Conservation (phyloP, 2,113 vertebrate genomes). For the Prochilodus magdalenae region DNA sequence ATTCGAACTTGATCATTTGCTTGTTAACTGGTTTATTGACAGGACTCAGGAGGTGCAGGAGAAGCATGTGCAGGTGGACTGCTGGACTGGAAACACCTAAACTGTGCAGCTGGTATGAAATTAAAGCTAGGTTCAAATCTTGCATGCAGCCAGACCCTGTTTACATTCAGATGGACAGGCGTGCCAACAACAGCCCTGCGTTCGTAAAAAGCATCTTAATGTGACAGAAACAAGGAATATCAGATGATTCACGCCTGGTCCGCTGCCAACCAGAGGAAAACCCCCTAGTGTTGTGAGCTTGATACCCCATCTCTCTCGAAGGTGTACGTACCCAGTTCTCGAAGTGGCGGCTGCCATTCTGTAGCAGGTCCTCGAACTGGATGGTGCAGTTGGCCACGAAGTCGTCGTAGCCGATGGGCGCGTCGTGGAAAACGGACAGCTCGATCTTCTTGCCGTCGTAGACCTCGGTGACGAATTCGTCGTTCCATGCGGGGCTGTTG, state of each 20-base stretch:
- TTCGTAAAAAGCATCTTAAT: constrained; percentile 29
- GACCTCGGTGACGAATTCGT: constrained; percentile 97
- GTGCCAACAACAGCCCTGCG: neutral
- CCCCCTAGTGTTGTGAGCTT: neutral
- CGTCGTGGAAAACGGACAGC: constrained; percentile 97
- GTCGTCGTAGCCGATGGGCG: constrained; percentile 98
- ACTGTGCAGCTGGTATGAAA: neutral
- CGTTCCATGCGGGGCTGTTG: constrained; percentile 96
- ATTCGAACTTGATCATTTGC: neutral
- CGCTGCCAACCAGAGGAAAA: constrained; percentile 27
- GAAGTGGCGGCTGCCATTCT: constrained; percentile 97
- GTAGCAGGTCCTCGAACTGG: constrained; percentile 98
- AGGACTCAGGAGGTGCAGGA: too few relatives aligned
- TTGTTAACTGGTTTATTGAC: neutral
- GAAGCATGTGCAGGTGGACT: neutral
- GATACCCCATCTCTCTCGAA: neutral
- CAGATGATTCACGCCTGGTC: constrained; percentile 12
- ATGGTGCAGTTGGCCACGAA: constrained; percentile 99
- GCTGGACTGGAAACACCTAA: neutral
- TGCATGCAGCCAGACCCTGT: constrained; percentile 5
- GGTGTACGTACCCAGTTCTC: constrained; percentile 93
- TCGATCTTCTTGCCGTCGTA: constrained; percentile 94
- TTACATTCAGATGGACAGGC: neutral
- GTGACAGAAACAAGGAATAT: neutral
- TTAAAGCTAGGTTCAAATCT: constrained; percentile 13